Conservation (phyloP, 1,140 invertebrate genomes). For the Onthophagus taurus region DNA sequence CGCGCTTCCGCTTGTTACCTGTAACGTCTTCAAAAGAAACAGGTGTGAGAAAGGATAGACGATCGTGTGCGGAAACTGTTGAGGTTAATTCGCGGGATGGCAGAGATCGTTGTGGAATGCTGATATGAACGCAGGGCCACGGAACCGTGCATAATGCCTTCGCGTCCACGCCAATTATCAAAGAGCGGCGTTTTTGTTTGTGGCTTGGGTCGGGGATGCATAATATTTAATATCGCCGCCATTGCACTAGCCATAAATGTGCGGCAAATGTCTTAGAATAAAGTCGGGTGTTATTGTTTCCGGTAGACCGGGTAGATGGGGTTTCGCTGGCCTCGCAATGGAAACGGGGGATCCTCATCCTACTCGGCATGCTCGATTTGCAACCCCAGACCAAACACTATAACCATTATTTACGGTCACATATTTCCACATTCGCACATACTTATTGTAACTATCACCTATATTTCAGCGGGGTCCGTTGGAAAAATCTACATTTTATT, state of each 20-base stretch:
- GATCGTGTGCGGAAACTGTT: not conserved
- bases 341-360: conserved; percentile 9
- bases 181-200: too few species aligned
- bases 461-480: too few species aligned
- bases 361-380: conserved; percentile 13
- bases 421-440: conserved; percentile 16
- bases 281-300: conserved; percentile 19
- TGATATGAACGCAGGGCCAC: conserved; percentile 4
- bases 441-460: conserved; percentile 15
- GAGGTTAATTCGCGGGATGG: too few species aligned
- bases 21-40: conserved; percentile 24
- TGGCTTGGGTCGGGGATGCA: too few species aligned
- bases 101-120: conserved; percentile 6
- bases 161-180: too few species aligned
- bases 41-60: conserved; percentile 1
- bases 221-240: too few species aligned
- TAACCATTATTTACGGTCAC: conserved; percentile 17
- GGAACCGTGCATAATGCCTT: too few species aligned
- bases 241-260: too few species aligned
- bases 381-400: conserved; percentile 10
- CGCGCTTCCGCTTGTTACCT: conserved; percentile 32
- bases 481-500: too few species aligned
- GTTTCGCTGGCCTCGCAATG: conserved; percentile 11
- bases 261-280: conserved; percentile 21
- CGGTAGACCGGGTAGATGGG: conserved; percentile 12